Evolutionary conservation across 2,797 vertebrate species (phyloP), one percentile per base, ranked within the genome.

Genomic region (Eutrigla gurnardus): DNA sequence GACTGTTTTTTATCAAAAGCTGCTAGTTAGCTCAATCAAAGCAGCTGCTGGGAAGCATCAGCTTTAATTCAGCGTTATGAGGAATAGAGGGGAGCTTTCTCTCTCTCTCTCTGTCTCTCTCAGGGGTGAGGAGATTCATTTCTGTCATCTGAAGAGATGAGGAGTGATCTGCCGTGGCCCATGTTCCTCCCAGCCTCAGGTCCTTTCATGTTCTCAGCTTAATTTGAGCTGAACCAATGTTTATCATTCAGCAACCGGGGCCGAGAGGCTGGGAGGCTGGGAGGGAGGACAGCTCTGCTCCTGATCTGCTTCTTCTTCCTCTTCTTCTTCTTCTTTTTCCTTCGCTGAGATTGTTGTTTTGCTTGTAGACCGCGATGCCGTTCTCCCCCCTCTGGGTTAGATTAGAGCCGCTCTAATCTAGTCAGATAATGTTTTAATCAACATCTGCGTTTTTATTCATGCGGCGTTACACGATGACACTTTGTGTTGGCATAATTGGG

Each of bases 11-110:
- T 76, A 89, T 91, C 85, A 81, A 86, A 89, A 87, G 84, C 88
- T 77, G 82, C 86, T 92, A 84, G 87, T 93, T 93, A 83, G 89
- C 80, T 81, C 90, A 90, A 91, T 92, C 90, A 93, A 91, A 90
- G 88, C 82, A 77, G 80, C 86, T 82, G 70, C 84, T 85, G 84
- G 88, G 81, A 89, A 86, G 76, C 82, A 89, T 88, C 80, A 37
- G 74, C 68, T 90, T 87, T 84, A 78, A 90, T 88, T 89, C 73
- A 35, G 53, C 43, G 7, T 75, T 80, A 69, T 70, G 70, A 77
- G 65, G 67, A 73, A 68, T 36, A 58, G 70, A 82, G 77, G 69
- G 54, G 40, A 53, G 66, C 59, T 33, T 1, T 63, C 43, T 63
- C 36, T 50, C 35, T 25, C 35, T 67, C 52, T 64, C 11, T 58